Evolutionary conservation across 2,888 invertebrate species (phyloP).

Genomic region (Rugalucina vietnamica): DNA sequence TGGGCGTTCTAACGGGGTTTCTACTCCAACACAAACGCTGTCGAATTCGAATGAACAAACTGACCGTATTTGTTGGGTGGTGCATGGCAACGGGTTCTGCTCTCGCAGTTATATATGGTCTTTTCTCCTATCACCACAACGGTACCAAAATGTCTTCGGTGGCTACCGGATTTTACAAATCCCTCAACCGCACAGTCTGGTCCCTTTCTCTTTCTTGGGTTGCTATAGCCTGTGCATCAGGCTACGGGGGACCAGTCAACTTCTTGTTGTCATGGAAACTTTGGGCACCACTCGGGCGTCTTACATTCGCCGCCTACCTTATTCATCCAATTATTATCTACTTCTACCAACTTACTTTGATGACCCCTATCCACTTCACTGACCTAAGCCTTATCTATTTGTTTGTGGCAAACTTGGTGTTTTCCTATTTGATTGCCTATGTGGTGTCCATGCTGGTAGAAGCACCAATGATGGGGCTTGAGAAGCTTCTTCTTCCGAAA

Average conservation of each 20-base stretch:
- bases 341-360: constrained; percentile 37
- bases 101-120: constrained; percentile 76
- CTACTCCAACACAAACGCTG: constrained; percentile 71
- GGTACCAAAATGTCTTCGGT: constrained; percentile 51
- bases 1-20: constrained; percentile 83
- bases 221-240: constrained; percentile 85
- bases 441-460: constrained; percentile 61
- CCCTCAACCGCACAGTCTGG: constrained; percentile 84
- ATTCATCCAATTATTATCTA: constrained; percentile 74
- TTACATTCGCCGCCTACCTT: constrained; percentile 97
- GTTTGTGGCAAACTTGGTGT: constrained; percentile 47
- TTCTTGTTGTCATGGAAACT: constrained; percentile 91
- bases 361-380: constrained; percentile 43
- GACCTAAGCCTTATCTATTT: constrained; percentile 48
- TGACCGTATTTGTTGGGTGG: constrained; percentile 73
- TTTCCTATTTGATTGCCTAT: constrained; percentile 56
- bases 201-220: constrained; percentile 85
- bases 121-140: constrained; percentile 73
- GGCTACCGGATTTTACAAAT: constrained; percentile 81
- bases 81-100: constrained; percentile 62
- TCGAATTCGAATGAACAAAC: constrained; percentile 59
- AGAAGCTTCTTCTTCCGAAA: constrained; percentile 45
- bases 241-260: constrained; percentile 89
- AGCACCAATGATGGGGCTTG: constrained; percentile 64
- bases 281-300: constrained; percentile 93